phyloP scores from a whole-genome alignment of 2,888 invertebrate species.

The Nomada ruficornis region DNA sequence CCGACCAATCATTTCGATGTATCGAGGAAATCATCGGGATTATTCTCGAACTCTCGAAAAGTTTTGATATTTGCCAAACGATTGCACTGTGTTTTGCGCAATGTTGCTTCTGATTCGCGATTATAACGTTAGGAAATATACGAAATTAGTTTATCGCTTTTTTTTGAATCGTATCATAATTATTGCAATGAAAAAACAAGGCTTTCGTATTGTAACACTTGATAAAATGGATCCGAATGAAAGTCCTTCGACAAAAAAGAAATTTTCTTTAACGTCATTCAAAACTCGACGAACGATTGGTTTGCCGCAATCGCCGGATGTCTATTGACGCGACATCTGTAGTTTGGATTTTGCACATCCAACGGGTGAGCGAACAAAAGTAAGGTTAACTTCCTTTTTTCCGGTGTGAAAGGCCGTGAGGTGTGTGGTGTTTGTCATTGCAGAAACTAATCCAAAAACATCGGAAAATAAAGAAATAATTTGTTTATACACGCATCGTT shows the following conservation, averaged over 20 bases:
- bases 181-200: neutral
- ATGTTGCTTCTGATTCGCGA: neutral
- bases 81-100: slow-evolving; percentile 23
- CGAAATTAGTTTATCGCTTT: neutral
- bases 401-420: slow-evolving; percentile 77
- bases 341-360: neutral
- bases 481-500: slow-evolving; percentile 12
- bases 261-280: slow-evolving; percentile 34
- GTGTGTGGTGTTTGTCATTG: slow-evolving; percentile 72
- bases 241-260: slow-evolving; percentile 26
- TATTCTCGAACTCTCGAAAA: slow-evolving; percentile 65
- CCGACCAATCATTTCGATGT: slow-evolving; percentile 65
- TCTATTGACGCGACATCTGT: slow-evolving; percentile 45
- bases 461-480: slow-evolving; percentile 71
- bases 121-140: neutral
- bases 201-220: neutral
- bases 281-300: slow-evolving; percentile 44
- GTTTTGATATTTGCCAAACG: slow-evolving; percentile 52
- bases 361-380: slow-evolving; percentile 39
- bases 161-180: neutral
- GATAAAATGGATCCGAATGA: neutral
- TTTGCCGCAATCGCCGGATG: slow-evolving; percentile 44
- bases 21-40: slow-evolving; percentile 59
- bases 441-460: slow-evolving; percentile 77
- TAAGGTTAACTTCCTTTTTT: slow-evolving; percentile 78